These are phyloP conservation scores for Sicus ferrugineus DNA, from an alignment of 2,888 invertebrate species.

Conservation along the genomic window DNA sequence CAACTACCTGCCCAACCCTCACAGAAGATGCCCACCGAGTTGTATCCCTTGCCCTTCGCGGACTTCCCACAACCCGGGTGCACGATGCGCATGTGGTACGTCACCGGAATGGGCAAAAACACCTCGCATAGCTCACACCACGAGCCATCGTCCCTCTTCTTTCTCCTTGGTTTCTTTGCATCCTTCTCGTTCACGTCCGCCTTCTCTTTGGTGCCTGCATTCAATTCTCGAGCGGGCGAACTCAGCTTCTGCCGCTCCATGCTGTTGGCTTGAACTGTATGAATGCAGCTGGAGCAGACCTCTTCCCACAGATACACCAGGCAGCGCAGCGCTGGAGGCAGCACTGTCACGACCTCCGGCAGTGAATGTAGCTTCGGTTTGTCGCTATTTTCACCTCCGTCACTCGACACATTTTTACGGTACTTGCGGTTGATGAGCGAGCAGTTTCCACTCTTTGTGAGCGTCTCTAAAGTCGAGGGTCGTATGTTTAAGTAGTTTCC, in stretches of 20 bases:
- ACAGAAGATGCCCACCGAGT: constrained; percentile 87
- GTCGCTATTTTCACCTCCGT: constrained; percentile 44
- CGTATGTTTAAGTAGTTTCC: constrained; percentile 81
- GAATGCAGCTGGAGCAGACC: constrained; percentile 73
- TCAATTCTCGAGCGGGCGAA: constrained; percentile 49
- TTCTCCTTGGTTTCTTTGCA: constrained; percentile 54
- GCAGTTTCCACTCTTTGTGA: constrained; percentile 80
- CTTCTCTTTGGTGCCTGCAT: constrained; percentile 48
- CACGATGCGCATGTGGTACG: constrained; percentile 87
- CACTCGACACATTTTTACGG: constrained; percentile 59
- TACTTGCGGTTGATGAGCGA: constrained; percentile 78
- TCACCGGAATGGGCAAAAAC: constrained; percentile 77
- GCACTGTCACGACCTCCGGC: constrained; percentile 71
- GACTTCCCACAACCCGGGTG: constrained; percentile 92
- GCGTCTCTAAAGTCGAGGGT: constrained; percentile 78
- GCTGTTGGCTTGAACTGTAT: constrained; percentile 66
- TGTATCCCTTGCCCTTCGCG: constrained; percentile 89
- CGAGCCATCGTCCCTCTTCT: constrained; percentile 63
- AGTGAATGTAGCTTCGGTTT: constrained; percentile 61
- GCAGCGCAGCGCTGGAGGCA: constrained; percentile 88
- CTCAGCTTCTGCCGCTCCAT: constrained; percentile 54
- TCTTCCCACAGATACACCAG: constrained; percentile 92
- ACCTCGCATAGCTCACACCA: constrained; percentile 89
- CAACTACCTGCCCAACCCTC: constrained; percentile 90
- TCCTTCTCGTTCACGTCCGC: constrained; percentile 13